Base-by-base conservation (phyloP, 2,113 vertebrate species). In the Siphamia tubifer region DNA sequence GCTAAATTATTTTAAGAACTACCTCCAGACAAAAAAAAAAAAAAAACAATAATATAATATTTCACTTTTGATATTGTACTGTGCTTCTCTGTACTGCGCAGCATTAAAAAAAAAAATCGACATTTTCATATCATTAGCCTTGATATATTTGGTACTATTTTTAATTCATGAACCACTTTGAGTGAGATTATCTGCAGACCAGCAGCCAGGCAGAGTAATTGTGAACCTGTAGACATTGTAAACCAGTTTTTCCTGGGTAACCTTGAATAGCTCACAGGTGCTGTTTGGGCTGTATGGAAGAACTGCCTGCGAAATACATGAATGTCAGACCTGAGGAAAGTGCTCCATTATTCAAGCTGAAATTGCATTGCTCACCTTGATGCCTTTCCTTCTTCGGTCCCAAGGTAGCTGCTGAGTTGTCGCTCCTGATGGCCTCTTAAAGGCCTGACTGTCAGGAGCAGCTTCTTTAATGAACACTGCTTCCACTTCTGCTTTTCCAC, bases 351-450 rank as follows among this genome's bases (percentile, higher is more conserved):
- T 89, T 91, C 89, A 89, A 78, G 73, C 82, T 68, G 84, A 85
- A 90, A 91, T 90, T 91, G 83, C 86, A 83, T 93, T 54, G 82
- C 84, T 89, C 88, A 90, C 81, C 88, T 90, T 89, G 83, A 87
- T 85, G 84, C 84, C 64, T 86, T 80, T 71, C 76, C 78, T 58
- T 74, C 83, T 79, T 47, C 43, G 30, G 68, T 87, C 84, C 85
- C 83, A 84, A 86, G 85, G 86, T 84, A 84, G 81, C 75, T 79
- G 81, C 79, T 62, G 75, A 66, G 69, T 81, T 85, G 82, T 85
- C 78, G 74, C 82, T 82, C 79, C 83, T 85, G 74, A 86, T 88
- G 77, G 68, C 79, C 82, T 89, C 85, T 86, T 87, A 88, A 87
- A 89, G 89, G 84, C 83, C 80, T 89, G 79, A 53, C 85, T 79